A percentile compares a stretch with the other conserved stretches of the same genome.
These are phyloP conservation scores for Nineta flava DNA, from an alignment of 2,888 invertebrate species.

Conservation along the genomic window DNA sequence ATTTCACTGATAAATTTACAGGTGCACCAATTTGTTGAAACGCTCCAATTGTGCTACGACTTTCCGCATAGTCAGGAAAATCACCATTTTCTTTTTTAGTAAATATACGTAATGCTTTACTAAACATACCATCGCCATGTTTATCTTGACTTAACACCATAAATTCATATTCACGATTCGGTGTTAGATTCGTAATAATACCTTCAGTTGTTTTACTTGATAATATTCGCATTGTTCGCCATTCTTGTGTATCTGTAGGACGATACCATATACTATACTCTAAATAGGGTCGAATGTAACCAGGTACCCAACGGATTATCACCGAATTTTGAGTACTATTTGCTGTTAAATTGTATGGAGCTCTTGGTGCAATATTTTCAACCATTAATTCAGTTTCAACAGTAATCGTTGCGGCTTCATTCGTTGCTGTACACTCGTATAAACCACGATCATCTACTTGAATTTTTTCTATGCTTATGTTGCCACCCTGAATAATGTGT, in stretches of 20 bases:
- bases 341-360: conserved; percentile 74
- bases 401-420: conserved; percentile 74
- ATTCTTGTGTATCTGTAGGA: conserved; percentile 55
- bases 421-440: conserved; percentile 68
- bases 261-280: conserved; percentile 82
- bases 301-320: conserved; percentile 70
- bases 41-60: conserved; percentile 10
- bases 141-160: conserved; percentile 80
- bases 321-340: conserved; percentile 54
- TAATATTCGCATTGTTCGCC: conserved; percentile 66
- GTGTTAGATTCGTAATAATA: conserved; percentile 57
- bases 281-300: conserved; percentile 57
- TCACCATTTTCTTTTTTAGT: conserved; percentile 38
- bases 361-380: conserved; percentile 76
- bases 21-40: conserved; percentile 40
- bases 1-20: conserved; percentile 50
- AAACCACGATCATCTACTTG: conserved; percentile 76
- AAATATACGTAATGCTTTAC: conserved; percentile 59
- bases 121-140: conserved; percentile 78
- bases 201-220: conserved; percentile 58
- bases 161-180: conserved; percentile 72
- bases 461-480: conserved; percentile 68
- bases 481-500: conserved; percentile 50
- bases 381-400: conserved; percentile 68
- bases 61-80: conserved; percentile 6